Percentiles rank a stretch among this genome's conserved stretches.
phyloP scores from a whole-genome alignment of 1,140 invertebrate species.

The Asobara japonica region DNA sequence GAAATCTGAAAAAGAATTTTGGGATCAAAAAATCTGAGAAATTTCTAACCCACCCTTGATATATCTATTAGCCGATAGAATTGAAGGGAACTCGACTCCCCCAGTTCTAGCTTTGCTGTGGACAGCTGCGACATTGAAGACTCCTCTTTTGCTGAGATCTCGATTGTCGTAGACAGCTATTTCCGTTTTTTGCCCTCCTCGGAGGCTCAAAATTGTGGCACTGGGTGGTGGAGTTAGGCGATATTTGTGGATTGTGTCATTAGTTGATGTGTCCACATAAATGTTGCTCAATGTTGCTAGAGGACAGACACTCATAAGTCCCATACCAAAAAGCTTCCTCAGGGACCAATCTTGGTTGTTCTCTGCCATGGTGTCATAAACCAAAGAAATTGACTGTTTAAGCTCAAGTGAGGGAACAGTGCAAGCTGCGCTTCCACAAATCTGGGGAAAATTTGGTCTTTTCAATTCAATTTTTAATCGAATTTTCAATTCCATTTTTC shows the following conservation, averaged over 20 bases:
- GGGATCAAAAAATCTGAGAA: not conserved
- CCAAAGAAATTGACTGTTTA: constrained; percentile 84
- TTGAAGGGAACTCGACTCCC: constrained; percentile 72
- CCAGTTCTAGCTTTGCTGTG: constrained; percentile 63
- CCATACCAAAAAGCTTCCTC: constrained; percentile 85
- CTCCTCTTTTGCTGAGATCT: constrained; percentile 58
- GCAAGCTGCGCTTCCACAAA: constrained; percentile 77
- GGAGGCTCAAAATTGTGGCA: constrained; percentile 68
- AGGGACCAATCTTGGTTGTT: constrained; percentile 81
- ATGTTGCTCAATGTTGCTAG: constrained; percentile 81
- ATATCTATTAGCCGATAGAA: constrained; percentile 82
- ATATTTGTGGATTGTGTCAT: constrained; percentile 68
- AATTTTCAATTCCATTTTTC: too few species aligned
- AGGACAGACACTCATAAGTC: constrained; percentile 81
- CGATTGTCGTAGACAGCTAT: constrained; percentile 78
- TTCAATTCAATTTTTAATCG: too few species aligned
- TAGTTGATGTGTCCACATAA: constrained; percentile 83
- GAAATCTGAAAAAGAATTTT: not conserved
- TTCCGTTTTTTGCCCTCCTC: constrained; percentile 74
- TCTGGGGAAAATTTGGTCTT: too few species aligned
- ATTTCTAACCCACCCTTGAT: constrained; percentile 72
- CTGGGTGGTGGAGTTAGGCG: constrained; percentile 70
- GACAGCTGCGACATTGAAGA: constrained; percentile 76
- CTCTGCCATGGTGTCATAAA: constrained; percentile 78
- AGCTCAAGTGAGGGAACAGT: constrained; percentile 77